Evolutionary conservation across 2,113 vertebrate species (phyloP), one percentile per base, ranked within the genome.

Genomic region (Zosterops lateralis): DNA sequence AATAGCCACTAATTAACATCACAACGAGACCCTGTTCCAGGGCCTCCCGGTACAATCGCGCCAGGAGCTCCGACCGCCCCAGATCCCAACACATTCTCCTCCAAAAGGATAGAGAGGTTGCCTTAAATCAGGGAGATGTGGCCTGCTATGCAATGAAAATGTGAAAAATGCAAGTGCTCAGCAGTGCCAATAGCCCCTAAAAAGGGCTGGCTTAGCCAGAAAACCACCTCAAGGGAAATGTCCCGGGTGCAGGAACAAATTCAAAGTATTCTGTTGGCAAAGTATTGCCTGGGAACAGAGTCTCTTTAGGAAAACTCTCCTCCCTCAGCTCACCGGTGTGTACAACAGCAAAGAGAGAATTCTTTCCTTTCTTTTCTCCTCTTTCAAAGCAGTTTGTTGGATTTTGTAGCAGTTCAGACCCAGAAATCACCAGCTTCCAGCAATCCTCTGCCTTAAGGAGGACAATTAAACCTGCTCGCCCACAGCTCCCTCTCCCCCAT

Each of bases 1-100:
- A 95, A 95, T 90, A 84, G 76, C 60, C 8, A 14, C 56, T 75
- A 90, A 96, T 96, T 96, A 95, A 83, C 84, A 92, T 84, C 95
- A 96, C 68, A 93, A 90, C 1, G 5, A 75, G 76, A 31, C 40
- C 65, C 68, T 84, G 87, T 72, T 47, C 54, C 21, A 22, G 40
- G 71, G 47, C 78, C 78, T 65, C 54, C 40, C 3, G 3, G 7
- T 12, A 9, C 54, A 53, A 17, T 32, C 50, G 5, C 0, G 53
- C 68, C 79, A 50, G 62, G 34, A 89, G 40, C 64, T 58, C 48
- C 20, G 9, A 2, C 1, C 34, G 28, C 32, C 42, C 65, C 19
- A 16, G 16, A 58, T 77, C 38, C 5, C 2, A 38, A 20, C 3
- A 6, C 11, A 15, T 50, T 48, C 45, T 45, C 34, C 70, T 89